These are phyloP conservation scores for Pterobdella sp. DNA, from an alignment of 2,888 invertebrate species.

Conservation along the genomic window DNA sequence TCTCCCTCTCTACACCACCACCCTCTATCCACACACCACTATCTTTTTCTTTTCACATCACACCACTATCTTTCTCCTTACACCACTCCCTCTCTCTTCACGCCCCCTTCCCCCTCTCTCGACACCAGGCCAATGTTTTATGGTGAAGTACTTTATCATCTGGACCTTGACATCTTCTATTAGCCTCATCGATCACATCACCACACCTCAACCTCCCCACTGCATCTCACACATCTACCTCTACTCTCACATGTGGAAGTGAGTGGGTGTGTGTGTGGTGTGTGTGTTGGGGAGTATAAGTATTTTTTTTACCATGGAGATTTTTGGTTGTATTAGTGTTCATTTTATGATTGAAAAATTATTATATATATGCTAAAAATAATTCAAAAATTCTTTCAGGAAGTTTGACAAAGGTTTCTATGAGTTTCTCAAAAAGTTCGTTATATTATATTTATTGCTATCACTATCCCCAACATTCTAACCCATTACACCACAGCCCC, in stretches of 20 bases:
- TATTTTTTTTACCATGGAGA: neutral
- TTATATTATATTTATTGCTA: neutral
- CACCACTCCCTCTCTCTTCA: too few species aligned
- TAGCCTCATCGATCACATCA: conserved; percentile 3
- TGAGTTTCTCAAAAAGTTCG: conserved; percentile 13
- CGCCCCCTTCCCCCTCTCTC: too few species aligned
- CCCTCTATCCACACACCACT: too few species aligned
- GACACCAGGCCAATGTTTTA: conserved; percentile 24
- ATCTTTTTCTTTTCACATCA: too few species aligned
- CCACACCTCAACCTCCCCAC: conserved; percentile 10
- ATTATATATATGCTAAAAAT: too few species aligned
- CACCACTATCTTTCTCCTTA: too few species aligned
- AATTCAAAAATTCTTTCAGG: conserved; percentile 5
- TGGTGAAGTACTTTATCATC: conserved; percentile 26
- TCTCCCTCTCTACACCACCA: too few species aligned
- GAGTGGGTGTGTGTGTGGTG: neutral
- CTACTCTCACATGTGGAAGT: conserved; percentile 27
- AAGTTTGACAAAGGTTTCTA: conserved; percentile 16
- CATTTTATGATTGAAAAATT: too few species aligned
- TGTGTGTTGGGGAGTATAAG: neutral
- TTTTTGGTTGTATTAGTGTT: neutral
- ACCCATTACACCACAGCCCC: neutral
- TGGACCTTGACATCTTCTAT: conserved; percentile 17
- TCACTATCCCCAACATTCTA: neutral
- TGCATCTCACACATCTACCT: conserved; percentile 25